phyloP scores from a whole-genome alignment of 2,888 invertebrate species.

The Drosophila testacea region DNA sequence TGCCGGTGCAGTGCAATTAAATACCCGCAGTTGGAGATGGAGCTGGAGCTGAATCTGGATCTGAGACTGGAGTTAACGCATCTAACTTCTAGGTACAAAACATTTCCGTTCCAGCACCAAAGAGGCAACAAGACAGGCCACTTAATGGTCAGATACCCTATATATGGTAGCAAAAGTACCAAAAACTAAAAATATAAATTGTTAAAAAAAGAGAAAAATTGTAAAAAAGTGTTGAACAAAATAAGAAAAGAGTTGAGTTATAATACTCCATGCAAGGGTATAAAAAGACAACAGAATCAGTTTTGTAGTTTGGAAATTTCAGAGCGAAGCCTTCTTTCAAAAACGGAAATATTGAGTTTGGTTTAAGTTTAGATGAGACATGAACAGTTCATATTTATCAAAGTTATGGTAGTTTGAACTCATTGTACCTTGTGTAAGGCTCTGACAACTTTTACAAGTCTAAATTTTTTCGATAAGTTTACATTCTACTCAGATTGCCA shows the following conservation, averaged over 20 bases:
- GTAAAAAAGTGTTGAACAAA: background rate
- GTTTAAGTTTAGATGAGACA: no score
- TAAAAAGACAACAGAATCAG: no score
- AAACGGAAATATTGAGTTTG: no score
- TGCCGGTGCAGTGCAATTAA: slow-evolving; percentile 51
- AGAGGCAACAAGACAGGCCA: background rate
- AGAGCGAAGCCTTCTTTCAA: no score
- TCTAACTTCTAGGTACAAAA: slow-evolving; percentile 19
- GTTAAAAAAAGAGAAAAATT: background rate
- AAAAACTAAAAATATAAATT: background rate
- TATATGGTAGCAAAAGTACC: background rate
- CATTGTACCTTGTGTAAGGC: no score
- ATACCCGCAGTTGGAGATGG: slow-evolving; percentile 19
- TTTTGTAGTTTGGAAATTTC: no score
- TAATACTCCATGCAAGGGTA: no score
- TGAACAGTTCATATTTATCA: no score
- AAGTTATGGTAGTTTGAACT: no score
- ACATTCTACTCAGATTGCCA: background rate
- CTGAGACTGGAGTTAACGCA: background rate
- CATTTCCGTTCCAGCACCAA: slow-evolving; percentile 33
- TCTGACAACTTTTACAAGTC: no score
- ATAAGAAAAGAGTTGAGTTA: background rate
- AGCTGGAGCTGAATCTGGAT: background rate
- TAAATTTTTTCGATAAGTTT: no score
- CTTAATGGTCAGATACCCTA: background rate